These are phyloP conservation scores for Patiria pectinifera DNA, from an alignment of 53 echinoderm and acorn worm genomes.

Conservation along the genomic window DNA sequence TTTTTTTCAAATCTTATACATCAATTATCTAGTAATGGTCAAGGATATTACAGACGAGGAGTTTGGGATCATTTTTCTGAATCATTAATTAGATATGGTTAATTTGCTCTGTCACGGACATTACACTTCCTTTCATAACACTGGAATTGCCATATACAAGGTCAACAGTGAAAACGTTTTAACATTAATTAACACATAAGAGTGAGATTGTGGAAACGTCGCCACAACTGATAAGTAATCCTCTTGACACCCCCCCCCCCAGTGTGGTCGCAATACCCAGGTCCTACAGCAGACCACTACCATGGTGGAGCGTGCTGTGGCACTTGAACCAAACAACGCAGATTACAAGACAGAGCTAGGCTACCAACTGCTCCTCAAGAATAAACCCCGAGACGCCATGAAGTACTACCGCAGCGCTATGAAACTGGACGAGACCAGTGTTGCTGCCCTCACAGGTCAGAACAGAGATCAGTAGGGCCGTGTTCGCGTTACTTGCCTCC, in stretches of 20 bases:
- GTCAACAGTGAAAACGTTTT: too few relatives aligned
- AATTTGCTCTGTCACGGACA: too few relatives aligned
- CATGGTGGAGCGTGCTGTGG: slow-evolving; percentile 87
- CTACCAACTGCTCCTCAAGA: slow-evolving; percentile 86
- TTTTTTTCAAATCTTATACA: too few relatives aligned
- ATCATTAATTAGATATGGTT: too few relatives aligned
- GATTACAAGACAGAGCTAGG: slow-evolving; percentile 92
- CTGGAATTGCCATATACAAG: too few relatives aligned
- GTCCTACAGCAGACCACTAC: slow-evolving; percentile 92
- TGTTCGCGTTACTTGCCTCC: too few relatives aligned
- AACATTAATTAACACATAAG: too few relatives aligned
- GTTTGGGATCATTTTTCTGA: too few relatives aligned
- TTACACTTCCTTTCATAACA: too few relatives aligned
- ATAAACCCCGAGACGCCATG: slow-evolving; percentile 87
- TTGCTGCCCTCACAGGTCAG: slow-evolving; percentile 93
- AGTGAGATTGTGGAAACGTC: not conserved
- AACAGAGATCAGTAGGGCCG: not conserved
- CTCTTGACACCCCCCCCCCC: not conserved
- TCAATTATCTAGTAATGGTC: too few relatives aligned
- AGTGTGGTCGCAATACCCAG: slow-evolving; percentile 86
- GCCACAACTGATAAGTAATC: not conserved
- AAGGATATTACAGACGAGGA: too few relatives aligned
- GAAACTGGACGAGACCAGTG: slow-evolving; percentile 98
- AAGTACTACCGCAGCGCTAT: slow-evolving; percentile 93
- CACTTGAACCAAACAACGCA: slow-evolving; percentile 77